Evolutionary conservation across 2,113 vertebrate species (phyloP).

Genomic region (Atractosteus spatula): DNA sequence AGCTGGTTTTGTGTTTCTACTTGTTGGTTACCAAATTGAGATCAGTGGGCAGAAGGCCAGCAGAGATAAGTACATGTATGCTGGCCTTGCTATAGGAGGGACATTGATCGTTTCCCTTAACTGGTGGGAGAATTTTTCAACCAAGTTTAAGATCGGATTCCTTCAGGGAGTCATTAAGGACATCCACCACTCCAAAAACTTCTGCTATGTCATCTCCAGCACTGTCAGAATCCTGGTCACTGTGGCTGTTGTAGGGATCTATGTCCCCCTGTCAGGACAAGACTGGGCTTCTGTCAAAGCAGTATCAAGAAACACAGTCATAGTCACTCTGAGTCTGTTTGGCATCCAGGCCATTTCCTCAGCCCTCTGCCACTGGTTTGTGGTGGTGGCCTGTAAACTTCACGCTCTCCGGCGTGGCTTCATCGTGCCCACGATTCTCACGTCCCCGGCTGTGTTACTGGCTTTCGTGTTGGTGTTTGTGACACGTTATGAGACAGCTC

Average conservation of each 20-base stretch:
- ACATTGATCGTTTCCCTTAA: slow-evolving; percentile 51
- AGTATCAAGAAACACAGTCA: neutral
- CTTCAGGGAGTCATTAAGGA: slow-evolving; percentile 39
- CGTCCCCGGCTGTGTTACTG: slow-evolving; percentile 45
- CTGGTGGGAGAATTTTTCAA: slow-evolving; percentile 62
- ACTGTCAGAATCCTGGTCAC: slow-evolving; percentile 46
- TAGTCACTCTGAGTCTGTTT: slow-evolving; percentile 35
- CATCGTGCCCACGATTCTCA: slow-evolving; percentile 54
- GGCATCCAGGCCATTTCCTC: slow-evolving; percentile 56
- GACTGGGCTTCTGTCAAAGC: slow-evolving; percentile 36
- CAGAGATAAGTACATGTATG: slow-evolving; percentile 14
- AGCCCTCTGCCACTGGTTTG: slow-evolving; percentile 59
- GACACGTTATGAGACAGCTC: slow-evolving; percentile 10
- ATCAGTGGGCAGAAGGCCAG: neutral
- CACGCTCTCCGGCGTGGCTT: slow-evolving; percentile 57
- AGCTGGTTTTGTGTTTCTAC: slow-evolving; percentile 45
- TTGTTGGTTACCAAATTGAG: slow-evolving; percentile 29
- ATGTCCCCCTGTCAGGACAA: slow-evolving; percentile 37
- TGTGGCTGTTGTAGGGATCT: slow-evolving; percentile 48
- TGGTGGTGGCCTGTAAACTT: slow-evolving; percentile 63
- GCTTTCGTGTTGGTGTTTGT: slow-evolving; percentile 36
- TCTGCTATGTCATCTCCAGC: slow-evolving; percentile 48
- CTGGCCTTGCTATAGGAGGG: slow-evolving; percentile 50
- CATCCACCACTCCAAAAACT: slow-evolving; percentile 34
- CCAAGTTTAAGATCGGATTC: slow-evolving; percentile 30